Percentiles rank a stretch among this genome's conserved stretches.
These are phyloP conservation scores for Ameiurus melas DNA, from an alignment of 2,113 vertebrate species.

Conservation along the genomic window DNA sequence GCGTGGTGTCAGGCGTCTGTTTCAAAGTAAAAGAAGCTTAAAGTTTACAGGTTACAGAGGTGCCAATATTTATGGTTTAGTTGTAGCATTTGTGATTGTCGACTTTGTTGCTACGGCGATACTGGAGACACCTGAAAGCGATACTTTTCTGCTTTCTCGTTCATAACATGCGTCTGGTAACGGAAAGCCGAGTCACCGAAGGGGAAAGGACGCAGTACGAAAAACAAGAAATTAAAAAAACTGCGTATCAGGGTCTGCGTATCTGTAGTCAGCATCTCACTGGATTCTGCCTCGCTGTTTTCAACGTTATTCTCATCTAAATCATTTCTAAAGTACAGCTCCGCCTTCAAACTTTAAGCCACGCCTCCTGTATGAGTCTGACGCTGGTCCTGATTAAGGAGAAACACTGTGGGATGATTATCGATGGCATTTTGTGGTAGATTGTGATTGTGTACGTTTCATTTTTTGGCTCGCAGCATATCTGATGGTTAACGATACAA, in stretches of 20 bases:
- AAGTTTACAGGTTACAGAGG: not conserved
- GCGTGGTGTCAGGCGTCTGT: not conserved
- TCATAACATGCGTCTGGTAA: not conserved
- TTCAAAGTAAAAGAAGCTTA: not conserved
- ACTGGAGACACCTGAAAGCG: not conserved
- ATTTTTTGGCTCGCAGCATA: not conserved
- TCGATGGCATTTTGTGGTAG: not conserved
- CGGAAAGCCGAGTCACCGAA: not conserved
- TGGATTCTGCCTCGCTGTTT: too few relatives aligned
- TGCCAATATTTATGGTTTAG: not conserved
- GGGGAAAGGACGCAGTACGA: not conserved
- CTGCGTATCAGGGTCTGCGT: not conserved
- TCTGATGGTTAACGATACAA: slow-evolving; percentile 2
- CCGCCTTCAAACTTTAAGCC: not conserved
- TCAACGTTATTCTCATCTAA: not conserved
- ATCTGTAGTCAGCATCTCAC: not conserved
- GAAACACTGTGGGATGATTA: not conserved
- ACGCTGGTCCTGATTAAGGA: not conserved
- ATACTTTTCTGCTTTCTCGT: not conserved
- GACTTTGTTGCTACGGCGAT: not conserved
- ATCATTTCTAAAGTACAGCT: not conserved
- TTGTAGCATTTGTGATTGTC: not conserved
- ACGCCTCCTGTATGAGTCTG: not conserved
- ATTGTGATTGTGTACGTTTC: not conserved
- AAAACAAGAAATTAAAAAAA: not conserved